Base-by-base conservation (phyloP, 1,140 invertebrate species). In the Grapholita molesta region DNA sequence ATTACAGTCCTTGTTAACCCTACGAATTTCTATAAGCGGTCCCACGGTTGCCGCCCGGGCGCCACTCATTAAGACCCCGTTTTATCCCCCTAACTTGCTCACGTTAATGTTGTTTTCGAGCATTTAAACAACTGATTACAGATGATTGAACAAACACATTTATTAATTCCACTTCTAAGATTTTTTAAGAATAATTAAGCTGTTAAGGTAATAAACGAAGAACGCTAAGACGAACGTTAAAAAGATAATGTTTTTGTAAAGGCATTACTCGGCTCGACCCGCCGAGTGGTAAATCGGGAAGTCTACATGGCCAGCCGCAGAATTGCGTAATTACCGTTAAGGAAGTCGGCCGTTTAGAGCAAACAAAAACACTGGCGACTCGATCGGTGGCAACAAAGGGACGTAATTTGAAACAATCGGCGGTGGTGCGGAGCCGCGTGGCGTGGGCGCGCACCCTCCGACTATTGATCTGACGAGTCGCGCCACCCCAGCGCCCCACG, bases 331-430 rank as follows among this genome's bases (percentile, higher is more conserved):
- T 91, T 88, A 90, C 86, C 83, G 84, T 83, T 84, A 90, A 85
- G 87, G 85, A 89, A 88, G 86, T 83, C 77, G 81, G 76, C 82
- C 79, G 84, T 85, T 89, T 80, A 83, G 83, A 77, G 75, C 77
- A 82, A 88, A 88, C 86, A 88, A 90, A 89, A 89, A 89, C 81
- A 77, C 76, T 68, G 80, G 82, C 82, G 81, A 85, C 74, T 86
- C 85, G 85, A 90, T 90, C 86, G 83, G 85, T 81, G 80, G 83
- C 78, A 88, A 88, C 86, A 89, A 89, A 91, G 86, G 67, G 78
- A 79, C 79, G 85, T 91, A 91, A 89, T 89, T 89, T 86, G 88
- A 89, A 91, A 91, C 89, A 89, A 91, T 89, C 86, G 89, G 77
- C 70, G 78, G 80, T 83, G 82, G 81, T 82, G 82, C 76, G 79